phyloP scores from a whole-genome alignment of 2,113 vertebrate genomes.

The Bos javanicus region DNA sequence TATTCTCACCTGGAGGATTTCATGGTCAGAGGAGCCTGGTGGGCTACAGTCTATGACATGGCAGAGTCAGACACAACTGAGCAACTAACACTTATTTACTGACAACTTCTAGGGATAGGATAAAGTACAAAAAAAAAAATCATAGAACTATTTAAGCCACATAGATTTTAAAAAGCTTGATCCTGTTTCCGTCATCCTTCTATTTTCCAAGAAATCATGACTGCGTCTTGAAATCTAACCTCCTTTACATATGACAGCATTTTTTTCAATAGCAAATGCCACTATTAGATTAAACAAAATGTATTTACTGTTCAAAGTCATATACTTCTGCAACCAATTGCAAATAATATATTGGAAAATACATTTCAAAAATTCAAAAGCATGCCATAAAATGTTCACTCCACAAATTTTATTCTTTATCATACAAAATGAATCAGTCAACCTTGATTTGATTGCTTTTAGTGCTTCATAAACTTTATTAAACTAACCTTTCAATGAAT shows the following conservation, averaged over 20 bases:
- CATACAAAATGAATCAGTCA: background rate
- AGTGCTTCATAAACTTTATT: background rate
- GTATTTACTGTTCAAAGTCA: background rate
- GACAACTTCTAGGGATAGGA: background rate
- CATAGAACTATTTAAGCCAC: slow-evolving; percentile 30
- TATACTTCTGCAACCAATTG: background rate
- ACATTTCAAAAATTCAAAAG: background rate
- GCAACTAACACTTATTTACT: background rate
- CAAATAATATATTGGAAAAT: background rate
- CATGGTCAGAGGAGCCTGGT: background rate
- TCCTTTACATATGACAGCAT: slow-evolving; percentile 32
- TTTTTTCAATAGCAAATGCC: background rate
- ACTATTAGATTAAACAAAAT: background rate
- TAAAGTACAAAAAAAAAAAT: slow-evolving; percentile 13
- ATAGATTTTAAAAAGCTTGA: slow-evolving; percentile 60
- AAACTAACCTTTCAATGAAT: background rate
- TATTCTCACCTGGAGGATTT: background rate
- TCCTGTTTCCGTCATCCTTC: slow-evolving; percentile 27
- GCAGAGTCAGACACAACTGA: background rate
- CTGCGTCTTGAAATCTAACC: slow-evolving; percentile 12
- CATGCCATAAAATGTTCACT: background rate
- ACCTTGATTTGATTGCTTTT: background rate
- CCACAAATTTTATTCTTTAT: background rate
- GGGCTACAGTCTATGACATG: background rate
- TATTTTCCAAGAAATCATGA: slow-evolving; percentile 3